Conservation (phyloP, 2,797 vertebrate species). For the Amazonetta brasiliensis region DNA sequence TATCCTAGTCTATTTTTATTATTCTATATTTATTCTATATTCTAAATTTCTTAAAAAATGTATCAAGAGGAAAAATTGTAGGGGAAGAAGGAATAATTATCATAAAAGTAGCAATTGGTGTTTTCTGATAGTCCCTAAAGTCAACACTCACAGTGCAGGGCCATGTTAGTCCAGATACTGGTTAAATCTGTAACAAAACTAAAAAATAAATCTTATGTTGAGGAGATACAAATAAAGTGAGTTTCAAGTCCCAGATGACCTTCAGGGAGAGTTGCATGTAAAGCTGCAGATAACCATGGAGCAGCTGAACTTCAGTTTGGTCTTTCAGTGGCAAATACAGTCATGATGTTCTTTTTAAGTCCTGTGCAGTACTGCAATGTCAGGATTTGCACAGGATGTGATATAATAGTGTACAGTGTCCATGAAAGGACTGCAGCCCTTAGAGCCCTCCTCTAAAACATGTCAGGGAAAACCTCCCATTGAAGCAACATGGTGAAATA, state of each 20-base stretch:
- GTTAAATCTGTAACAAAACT: background rate
- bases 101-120: background rate
- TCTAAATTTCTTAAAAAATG: too few species aligned
- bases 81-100: conserved; percentile 20
- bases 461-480: background rate
- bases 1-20: background rate
- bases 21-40: background rate
- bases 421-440: background rate
- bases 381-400: conserved; percentile 18
- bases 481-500: conserved; percentile 56
- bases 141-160: background rate
- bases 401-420: background rate
- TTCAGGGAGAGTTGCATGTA: background rate
- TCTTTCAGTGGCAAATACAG: background rate
- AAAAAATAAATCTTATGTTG: background rate
- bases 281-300: background rate
- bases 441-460: background rate
- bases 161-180: background rate
- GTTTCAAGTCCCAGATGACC: background rate
- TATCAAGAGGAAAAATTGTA: background rate
- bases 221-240: background rate
- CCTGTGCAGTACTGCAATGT: conserved; percentile 24
- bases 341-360: fast-evolving
- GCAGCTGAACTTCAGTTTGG: background rate
- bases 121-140: background rate